Evolutionary conservation across 2,797 vertebrate genomes (phyloP), one percentile per base, ranked within the genome.

Genomic region (Lateolabrax maculatus): DNA sequence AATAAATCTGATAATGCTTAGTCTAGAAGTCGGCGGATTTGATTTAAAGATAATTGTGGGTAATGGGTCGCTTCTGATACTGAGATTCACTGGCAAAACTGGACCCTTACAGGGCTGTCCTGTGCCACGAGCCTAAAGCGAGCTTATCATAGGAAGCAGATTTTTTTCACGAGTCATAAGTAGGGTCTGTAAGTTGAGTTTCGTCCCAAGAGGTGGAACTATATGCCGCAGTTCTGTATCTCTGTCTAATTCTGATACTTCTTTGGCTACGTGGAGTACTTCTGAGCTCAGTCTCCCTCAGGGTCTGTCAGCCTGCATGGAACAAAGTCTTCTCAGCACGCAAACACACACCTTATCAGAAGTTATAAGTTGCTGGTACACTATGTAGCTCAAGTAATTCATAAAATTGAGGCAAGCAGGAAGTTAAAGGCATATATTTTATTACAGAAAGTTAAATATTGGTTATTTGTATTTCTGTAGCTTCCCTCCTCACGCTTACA

Each of bases 241-340:
- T 74, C 16, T 49, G 13, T 70, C 57, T 64, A 52, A 34, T 70
- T 83, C 27, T 70, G 34, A 69, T 70, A 23, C 15, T 44, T 83
- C 65, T 75, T 60, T 55, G 61, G 61, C 56, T 69, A 19, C 41
- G 44, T 34, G 11, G 41, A 80, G 74, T 46, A 48, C 39, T 62
- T 61, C 65, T 82, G 69, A 77, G 69, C 41, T 72, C 46, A 55
- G 57, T 5, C 8, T 70, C 61, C 83, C 68, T 63, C 31, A 44
- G 73, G 70, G 60, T 81, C 55, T 43, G 58, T 70, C 57, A 66
- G 46, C 67, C 81, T 69, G 48, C 43, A 69, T 34, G 39, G 71
- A 75, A 68, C 71, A 74, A 41, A 77, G 58, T 43, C 36, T 57
- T 51, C n/a, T 55, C 29, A 60, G 48, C 49, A 25, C 39, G 71